phyloP scores from a whole-genome alignment of 2,113 vertebrate species.

The Leptosomus discolor region DNA sequence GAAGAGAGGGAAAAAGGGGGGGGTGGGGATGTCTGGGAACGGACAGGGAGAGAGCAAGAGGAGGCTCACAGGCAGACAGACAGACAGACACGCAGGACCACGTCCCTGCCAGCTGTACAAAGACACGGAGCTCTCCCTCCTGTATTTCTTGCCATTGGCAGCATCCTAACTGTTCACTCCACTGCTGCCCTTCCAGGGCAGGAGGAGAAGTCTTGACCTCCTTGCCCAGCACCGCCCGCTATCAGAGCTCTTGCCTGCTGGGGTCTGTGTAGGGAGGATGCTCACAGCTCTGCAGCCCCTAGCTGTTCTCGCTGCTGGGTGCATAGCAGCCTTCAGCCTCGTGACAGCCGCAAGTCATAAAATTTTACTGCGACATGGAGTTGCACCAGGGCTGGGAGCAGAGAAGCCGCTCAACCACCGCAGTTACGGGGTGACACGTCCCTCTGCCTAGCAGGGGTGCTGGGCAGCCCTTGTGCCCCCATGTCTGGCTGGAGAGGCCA shows the following conservation, averaged over 20 bases:
- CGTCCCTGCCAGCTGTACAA: neutral
- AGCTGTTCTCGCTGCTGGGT: neutral
- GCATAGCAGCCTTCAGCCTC: neutral
- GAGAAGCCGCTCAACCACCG: neutral
- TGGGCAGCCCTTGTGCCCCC: neutral
- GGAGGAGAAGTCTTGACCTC: neutral
- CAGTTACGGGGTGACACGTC: accelerated
- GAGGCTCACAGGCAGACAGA: neutral
- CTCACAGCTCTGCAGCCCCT: neutral
- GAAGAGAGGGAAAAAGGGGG: neutral
- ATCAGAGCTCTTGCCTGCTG: neutral
- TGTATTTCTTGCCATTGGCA: neutral
- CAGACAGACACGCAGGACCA: neutral
- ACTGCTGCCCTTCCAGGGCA: accelerated
- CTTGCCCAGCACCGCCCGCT: neutral
- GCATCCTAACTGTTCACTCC: neutral
- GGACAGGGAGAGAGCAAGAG: neutral
- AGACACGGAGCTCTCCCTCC: neutral
- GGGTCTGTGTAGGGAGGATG: neutral
- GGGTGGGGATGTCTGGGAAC: neutral
- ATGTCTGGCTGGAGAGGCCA: accelerated
- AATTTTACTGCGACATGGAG: accelerated
- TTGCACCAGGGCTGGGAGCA: neutral
- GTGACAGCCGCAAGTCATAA: neutral
- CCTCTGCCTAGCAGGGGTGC: neutral